Evolutionary conservation across 2,113 vertebrate genomes (phyloP).

Genomic region (Ursus arctos): DNA sequence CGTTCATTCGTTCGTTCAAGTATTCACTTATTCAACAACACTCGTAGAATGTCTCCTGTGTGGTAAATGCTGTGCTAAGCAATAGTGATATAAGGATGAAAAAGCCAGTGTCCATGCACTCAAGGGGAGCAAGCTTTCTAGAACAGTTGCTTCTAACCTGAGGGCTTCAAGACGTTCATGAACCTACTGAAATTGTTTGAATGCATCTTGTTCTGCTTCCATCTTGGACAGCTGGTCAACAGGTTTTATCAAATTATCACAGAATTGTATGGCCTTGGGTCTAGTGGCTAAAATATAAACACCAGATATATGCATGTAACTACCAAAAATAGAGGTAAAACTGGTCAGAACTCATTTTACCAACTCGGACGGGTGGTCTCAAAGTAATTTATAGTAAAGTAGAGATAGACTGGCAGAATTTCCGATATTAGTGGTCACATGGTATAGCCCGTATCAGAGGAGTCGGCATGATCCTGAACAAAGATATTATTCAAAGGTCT

Average conservation of each 20-base stretch:
- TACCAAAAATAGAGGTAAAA: background rate
- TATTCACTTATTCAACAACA: background rate
- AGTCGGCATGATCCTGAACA: background rate
- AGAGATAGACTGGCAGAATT: background rate
- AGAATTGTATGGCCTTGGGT: background rate
- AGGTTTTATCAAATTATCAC: background rate
- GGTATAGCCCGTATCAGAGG: background rate
- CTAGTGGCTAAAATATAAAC: background rate
- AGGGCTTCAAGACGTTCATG: background rate
- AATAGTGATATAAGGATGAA: background rate
- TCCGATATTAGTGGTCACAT: background rate
- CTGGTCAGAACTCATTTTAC: background rate
- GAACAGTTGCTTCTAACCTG: background rate
- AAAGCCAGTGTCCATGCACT: background rate
- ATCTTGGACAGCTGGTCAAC: background rate
- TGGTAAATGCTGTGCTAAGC: background rate
- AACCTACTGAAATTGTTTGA: background rate
- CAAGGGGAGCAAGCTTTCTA: background rate
- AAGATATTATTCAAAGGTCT: background rate
- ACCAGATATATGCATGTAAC: background rate
- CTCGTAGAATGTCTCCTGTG: background rate
- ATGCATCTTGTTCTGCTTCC: background rate
- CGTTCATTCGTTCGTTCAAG: background rate
- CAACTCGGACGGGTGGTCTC: background rate
- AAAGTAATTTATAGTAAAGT: background rate